Evolutionary conservation across 2,113 vertebrate genomes (phyloP).

Genomic region (Pongo pygmaeus): DNA sequence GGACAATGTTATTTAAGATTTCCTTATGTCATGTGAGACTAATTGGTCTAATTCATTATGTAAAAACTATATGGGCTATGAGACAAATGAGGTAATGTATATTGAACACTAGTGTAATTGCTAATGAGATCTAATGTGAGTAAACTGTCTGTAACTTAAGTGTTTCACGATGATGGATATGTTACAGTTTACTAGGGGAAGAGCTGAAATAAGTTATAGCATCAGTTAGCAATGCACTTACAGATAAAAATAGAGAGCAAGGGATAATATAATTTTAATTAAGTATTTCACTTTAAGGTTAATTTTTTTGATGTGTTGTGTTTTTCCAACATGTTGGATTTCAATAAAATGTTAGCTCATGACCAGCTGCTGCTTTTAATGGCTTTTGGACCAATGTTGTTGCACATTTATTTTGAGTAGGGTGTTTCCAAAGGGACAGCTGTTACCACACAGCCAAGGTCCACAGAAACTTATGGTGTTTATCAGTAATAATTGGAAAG

Average conservation of each 20-base stretch:
- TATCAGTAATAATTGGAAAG: slow-evolving; percentile 27
- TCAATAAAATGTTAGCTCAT: slow-evolving; percentile 52
- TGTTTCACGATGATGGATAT: slow-evolving; percentile 78
- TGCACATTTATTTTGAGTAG: slow-evolving; percentile 40
- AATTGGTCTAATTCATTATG: slow-evolving; percentile 85
- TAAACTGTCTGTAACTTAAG: slow-evolving; percentile 80
- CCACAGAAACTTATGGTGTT: slow-evolving; percentile 9
- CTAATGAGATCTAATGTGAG: slow-evolving; percentile 83
- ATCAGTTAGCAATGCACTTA: slow-evolving; percentile 62
- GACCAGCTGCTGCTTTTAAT: slow-evolving; percentile 27
- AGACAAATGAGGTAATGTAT: slow-evolving; percentile 82
- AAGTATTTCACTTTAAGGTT: slow-evolving; percentile 45
- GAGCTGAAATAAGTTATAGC: slow-evolving; percentile 70
- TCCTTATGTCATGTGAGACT: slow-evolving; percentile 81
- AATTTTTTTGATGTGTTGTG: slow-evolving; percentile 42
- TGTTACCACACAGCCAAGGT: not conserved
- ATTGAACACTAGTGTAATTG: slow-evolving; percentile 82
- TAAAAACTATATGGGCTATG: slow-evolving; percentile 78
- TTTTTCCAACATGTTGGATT: slow-evolving; percentile 38
- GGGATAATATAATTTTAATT: slow-evolving; percentile 51
- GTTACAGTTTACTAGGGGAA: slow-evolving; percentile 75
- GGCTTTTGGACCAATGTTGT: not conserved
- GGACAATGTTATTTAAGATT: slow-evolving; percentile 84
- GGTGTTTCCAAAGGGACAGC: slow-evolving; percentile 11
- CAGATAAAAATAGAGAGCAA: slow-evolving; percentile 65